Base-by-base conservation (phyloP, 2,888 invertebrate species). In the Nymphalis urticae region DNA sequence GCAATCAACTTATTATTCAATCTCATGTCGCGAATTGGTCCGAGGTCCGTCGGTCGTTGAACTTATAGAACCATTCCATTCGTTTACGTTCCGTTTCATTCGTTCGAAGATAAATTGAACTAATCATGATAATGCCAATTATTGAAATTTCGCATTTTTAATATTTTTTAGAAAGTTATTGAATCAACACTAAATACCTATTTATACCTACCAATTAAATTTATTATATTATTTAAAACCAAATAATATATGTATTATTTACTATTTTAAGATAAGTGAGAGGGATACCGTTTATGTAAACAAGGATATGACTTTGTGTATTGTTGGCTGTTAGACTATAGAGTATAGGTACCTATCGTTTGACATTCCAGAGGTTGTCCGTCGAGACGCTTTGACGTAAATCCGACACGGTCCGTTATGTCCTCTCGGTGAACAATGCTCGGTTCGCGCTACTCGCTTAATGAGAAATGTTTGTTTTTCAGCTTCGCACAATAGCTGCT, bases 1-100 rank as follows among this genome's bases (percentile, higher is more conserved):
- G 89, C 90, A 89, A 90, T 90, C 91, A 90, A 88, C 88, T 89
- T 91, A 90, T 91, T 92, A 92, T 92, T 92, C 92, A 92, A 92
- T 92, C 92, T 90, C 90, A 88, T 90, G 88, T 92, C 89, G 90
- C 90, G 87, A 92, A 92, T 92, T 92, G 89, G 92, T 90, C 85
- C 92, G 92, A 92, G 92, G 92, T 87, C 87, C 80, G 79, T 72
- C 81, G 91, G 86, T 77, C 88, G 81, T 86, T 89, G 90, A 92
- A 87, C 89, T 79, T 77, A 75, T 79, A 81, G 80, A 79, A 85
- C 85, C 82, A 84, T 82, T 88, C 84, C 79, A 84, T 73, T 70
- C 69, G 69, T 72, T 73, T 60, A 72, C 70, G 69, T 75, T 73
- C 72, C 71, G 69, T 64, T 62, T 64, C 58, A 42, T 58, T 68